These are phyloP conservation scores for Thamnophis sirtalis DNA, from an alignment of 2,113 vertebrate species.

Conservation along the genomic window DNA sequence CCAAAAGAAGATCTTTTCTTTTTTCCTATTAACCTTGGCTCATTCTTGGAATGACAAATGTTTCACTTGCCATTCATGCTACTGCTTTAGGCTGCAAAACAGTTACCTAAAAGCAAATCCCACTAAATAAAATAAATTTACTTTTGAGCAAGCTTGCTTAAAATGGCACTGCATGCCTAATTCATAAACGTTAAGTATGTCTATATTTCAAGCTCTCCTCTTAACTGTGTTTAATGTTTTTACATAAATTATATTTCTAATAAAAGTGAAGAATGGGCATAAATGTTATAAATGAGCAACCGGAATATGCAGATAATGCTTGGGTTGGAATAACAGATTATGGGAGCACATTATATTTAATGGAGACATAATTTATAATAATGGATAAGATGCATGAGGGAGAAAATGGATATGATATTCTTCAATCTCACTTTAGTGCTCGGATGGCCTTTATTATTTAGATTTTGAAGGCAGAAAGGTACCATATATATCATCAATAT, in stretches of 20 bases:
- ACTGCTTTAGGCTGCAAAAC: background rate
- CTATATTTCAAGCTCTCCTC: conserved; percentile 50
- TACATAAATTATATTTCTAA: conserved; percentile 54
- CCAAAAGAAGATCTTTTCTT: background rate
- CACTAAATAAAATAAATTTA: background rate
- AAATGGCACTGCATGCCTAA: background rate
- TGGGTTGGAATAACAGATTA: conserved; percentile 44
- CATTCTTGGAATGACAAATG: background rate
- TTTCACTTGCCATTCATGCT: background rate
- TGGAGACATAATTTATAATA: conserved; percentile 44
- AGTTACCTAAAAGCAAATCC: background rate
- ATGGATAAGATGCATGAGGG: conserved; percentile 37
- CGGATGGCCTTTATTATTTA: conserved; percentile 20
- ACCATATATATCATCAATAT: background rate
- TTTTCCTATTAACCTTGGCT: background rate
- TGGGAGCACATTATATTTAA: conserved; percentile 39
- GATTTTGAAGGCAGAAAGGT: conserved; percentile 6
- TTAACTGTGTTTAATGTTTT: conserved; percentile 43
- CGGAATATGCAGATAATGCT: conserved; percentile 52
- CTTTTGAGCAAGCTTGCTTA: background rate
- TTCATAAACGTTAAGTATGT: conserved; percentile 42
- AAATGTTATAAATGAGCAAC: conserved; percentile 53
- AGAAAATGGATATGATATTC: conserved; percentile 13
- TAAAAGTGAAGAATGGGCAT: conserved; percentile 52
- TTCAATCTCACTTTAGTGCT: conserved; percentile 2